phyloP scores from a whole-genome alignment of 2,113 vertebrate species.

The Riparia riparia region DNA sequence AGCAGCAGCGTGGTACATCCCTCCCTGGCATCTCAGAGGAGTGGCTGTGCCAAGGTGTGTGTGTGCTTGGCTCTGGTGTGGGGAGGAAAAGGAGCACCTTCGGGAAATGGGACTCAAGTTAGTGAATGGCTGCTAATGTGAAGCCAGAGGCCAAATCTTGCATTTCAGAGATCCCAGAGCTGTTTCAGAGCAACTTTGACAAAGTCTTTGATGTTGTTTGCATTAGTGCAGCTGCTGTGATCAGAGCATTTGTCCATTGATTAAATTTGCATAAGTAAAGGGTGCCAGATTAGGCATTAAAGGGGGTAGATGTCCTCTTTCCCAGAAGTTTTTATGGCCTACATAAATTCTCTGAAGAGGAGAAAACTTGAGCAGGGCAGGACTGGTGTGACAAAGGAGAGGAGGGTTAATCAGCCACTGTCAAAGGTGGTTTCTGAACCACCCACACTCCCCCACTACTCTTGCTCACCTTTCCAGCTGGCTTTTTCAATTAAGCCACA shows the following conservation, averaged over 20 bases:
- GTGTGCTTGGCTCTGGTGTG: neutral
- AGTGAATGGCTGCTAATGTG: neutral
- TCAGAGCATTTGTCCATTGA: slow-evolving; percentile 22
- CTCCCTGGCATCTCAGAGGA: neutral
- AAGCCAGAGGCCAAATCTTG: neutral
- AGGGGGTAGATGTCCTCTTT: neutral
- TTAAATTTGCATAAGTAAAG: slow-evolving; percentile 50
- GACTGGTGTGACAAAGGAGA: neutral
- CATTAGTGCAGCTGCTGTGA: neutral
- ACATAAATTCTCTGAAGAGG: neutral
- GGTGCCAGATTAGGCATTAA: neutral
- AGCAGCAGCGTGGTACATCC: neutral
- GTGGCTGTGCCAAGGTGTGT: neutral
- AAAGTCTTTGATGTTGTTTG: slow-evolving; percentile 37
- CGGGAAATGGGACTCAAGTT: neutral
- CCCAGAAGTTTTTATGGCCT: neutral
- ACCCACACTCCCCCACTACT: neutral
- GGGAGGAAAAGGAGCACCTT: neutral
- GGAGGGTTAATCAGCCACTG: neutral
- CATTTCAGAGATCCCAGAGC: neutral
- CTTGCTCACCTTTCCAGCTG: neutral
- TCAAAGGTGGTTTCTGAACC: neutral
- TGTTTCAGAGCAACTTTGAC: neutral
- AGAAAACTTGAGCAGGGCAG: neutral
- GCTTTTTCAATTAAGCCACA: neutral